Conservation (phyloP, 2,797 vertebrate species). For the Taeniopygia guttata region DNA sequence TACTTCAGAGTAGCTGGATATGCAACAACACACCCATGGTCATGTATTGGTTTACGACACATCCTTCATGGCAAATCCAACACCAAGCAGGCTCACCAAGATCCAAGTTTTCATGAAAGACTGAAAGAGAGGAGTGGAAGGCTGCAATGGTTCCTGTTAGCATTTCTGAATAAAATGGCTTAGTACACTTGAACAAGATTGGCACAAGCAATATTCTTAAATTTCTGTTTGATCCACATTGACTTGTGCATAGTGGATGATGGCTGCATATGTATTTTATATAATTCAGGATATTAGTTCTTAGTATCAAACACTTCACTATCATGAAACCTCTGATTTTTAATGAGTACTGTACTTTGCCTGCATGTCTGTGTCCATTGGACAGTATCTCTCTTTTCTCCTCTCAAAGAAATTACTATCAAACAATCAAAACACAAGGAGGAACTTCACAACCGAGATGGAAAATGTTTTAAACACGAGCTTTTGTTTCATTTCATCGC, state of each 20-base stretch:
- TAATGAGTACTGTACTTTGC: neutral
- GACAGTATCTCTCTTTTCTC: neutral
- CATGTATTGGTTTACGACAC: rapidly evolving
- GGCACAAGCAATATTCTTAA: neutral
- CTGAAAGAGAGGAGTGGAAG: neutral
- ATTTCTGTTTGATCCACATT: neutral
- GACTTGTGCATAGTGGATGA: neutral
- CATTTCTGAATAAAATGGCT: neutral
- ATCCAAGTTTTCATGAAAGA: neutral
- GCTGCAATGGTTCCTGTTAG: neutral
- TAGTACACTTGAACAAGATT: neutral
- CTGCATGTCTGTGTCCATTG: neutral
- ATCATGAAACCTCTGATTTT: neutral
- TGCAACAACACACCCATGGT: neutral
- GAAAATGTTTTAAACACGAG: neutral
- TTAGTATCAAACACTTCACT: neutral
- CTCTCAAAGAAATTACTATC: neutral
- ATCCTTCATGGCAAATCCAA: neutral
- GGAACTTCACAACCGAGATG: neutral
- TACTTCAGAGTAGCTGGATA: neutral
- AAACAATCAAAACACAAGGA: neutral
- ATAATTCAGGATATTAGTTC: neutral
- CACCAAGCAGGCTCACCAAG: neutral
- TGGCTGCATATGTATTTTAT: neutral
- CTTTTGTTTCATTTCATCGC: neutral